Base-by-base conservation (phyloP, 2,113 vertebrate species). In the Plectropomus leopardus region DNA sequence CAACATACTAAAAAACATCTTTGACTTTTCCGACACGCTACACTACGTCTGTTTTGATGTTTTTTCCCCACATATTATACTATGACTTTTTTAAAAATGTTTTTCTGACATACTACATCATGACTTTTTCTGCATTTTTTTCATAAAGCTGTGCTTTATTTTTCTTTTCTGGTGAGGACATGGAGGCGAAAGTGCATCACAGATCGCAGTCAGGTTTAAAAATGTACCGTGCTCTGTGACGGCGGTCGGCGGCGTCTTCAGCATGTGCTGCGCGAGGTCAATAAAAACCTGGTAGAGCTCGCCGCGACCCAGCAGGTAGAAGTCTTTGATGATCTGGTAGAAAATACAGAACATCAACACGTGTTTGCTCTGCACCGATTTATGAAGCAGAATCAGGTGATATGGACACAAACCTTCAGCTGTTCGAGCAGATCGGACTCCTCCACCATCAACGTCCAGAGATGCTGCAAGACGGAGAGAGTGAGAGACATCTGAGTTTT, bases 371-470 rank as follows among this genome's bases (percentile, higher is more conserved):
- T 5, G 3, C 11, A 0, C 50, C 1, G 15, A 69, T 45, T n/a
- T 8, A 36, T 53, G 53, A 64, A 61, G 13, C 59, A 53, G 47
- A 69, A 24, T 2, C 2, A 2, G 23, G 1, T 2, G 26, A 1
- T 61, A 44, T 0, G 28, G 48, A 64, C 15, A 74, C 66, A 86
- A 95, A 99, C 98, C 98, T 99, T 99, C 23, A 99, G 94, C 82
- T 99, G 98, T 32, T 97, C 98, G 13, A 99, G 93, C 72, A 99
- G 95, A 82, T 98, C 97, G 0, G 98, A 96, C 87, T 99, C 98
- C 69, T 99, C 98, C 64, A 99, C 98, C 98, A 99, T 98, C 86
- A 99, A 87, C 58, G 98, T 99, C 98, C 98, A 99, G 32, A 99
- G 96, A 80, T 99, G 98, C 98, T 99, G 82, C 10, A 75, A 66